Conservation (phyloP, 2,797 vertebrate species). For the Allobates femoralis region DNA sequence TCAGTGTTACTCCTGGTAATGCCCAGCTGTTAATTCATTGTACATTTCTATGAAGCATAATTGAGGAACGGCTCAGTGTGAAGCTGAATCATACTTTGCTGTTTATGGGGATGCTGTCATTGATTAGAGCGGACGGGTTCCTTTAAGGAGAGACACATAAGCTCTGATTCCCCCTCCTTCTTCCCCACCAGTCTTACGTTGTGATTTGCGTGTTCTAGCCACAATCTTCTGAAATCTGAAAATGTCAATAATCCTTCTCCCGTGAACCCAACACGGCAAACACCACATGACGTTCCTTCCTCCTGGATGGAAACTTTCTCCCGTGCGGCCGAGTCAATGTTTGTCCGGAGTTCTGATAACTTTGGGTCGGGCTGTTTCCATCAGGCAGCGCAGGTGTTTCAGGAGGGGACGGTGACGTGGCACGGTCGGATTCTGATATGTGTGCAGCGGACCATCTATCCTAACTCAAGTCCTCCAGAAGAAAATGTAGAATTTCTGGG, state of each 20-base stretch:
- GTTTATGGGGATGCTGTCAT: too few species aligned
- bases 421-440: too few species aligned
- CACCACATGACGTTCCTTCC: not conserved
- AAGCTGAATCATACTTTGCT: not conserved
- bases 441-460: too few species aligned
- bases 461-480: too few species aligned
- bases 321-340: not conserved
- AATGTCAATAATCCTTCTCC: not conserved
- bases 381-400: not conserved
- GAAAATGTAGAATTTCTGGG: too few species aligned
- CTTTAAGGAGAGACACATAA: not conserved
- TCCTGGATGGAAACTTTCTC: not conserved
- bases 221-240: not conserved
- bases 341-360: not conserved
- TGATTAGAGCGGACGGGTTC: not conserved
- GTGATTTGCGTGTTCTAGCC: not conserved
- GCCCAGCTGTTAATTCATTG: not conserved
- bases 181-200: not conserved
- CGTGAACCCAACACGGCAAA: not conserved
- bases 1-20: not conserved
- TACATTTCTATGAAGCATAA: not conserved
- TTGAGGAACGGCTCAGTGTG: not conserved
- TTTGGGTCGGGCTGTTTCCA: not conserved
- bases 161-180: too few species aligned
- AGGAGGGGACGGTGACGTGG: too few species aligned